These are phyloP conservation scores for Etia nguti DNA, from an alignment of 2,113 vertebrate genomes.

Conservation along the genomic window DNA sequence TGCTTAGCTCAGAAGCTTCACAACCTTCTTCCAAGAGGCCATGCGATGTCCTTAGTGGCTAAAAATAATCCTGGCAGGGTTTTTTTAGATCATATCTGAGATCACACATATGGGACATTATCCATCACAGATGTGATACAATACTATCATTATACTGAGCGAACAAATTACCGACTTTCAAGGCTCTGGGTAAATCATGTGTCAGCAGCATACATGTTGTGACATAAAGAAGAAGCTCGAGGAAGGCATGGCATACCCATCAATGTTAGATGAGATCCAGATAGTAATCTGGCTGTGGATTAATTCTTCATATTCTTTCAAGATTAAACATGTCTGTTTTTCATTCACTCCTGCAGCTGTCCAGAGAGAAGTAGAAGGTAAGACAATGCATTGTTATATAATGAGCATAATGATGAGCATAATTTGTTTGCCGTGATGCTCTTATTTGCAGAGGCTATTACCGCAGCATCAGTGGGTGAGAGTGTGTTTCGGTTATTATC, in stretches of 20 bases:
- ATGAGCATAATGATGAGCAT: slow-evolving; percentile 24
- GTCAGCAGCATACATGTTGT: not conserved
- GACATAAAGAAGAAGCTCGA: not conserved
- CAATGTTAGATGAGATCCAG: not conserved
- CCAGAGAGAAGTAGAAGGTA: slow-evolving; percentile 77
- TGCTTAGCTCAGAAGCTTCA: not conserved
- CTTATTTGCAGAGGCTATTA: slow-evolving; percentile 31
- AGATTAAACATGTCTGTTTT: slow-evolving; percentile 42
- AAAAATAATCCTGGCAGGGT: not conserved
- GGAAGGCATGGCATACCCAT: not conserved
- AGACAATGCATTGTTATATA: slow-evolving; percentile 47
- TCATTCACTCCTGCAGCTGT: slow-evolving; percentile 56
- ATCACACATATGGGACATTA: not conserved
- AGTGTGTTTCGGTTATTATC: slow-evolving; percentile 40
- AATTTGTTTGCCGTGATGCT: slow-evolving; percentile 23
- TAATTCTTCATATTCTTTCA: not conserved
- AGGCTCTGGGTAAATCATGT: not conserved
- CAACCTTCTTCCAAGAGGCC: not conserved
- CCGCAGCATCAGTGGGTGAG: slow-evolving; percentile 23
- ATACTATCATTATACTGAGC: not conserved
- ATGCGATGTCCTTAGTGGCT: not conserved
- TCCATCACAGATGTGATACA: not conserved
- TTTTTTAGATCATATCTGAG: not conserved
- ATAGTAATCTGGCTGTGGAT: not conserved
- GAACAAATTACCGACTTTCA: not conserved